A percentile compares a stretch with the other conserved stretches of the same genome.
Conservation (phyloP, 2,888 invertebrate species). For the Aphrophora alni region DNA sequence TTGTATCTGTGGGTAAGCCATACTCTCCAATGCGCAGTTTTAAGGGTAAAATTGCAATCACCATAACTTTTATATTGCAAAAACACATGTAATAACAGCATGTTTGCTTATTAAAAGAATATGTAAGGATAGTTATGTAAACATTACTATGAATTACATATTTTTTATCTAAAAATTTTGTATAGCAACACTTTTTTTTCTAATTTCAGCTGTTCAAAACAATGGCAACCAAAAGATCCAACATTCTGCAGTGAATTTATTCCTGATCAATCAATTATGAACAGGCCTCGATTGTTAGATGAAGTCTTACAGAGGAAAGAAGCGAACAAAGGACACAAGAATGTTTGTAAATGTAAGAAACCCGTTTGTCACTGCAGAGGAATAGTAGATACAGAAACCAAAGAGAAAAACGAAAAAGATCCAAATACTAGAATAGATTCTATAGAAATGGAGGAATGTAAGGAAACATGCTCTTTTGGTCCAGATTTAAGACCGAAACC, state of each 20-base stretch:
- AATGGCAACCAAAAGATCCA: slow-evolving; percentile 28
- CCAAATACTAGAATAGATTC: not conserved
- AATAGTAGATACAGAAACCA: slow-evolving; percentile 25
- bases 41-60: too few species aligned
- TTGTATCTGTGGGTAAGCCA: too few species aligned
- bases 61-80: too few species aligned
- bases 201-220: slow-evolving; percentile 22
- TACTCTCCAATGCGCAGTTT: too few species aligned
- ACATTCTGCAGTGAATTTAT: slow-evolving; percentile 17
- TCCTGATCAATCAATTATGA: slow-evolving; percentile 21
- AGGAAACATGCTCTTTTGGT: not conserved
- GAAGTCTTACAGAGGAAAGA: slow-evolving; percentile 22
- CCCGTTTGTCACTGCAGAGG: not conserved
- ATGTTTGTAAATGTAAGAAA: not conserved
- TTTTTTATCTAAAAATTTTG: too few species aligned
- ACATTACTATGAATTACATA: too few species aligned
- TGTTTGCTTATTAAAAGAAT: too few species aligned
- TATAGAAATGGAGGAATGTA: not conserved
- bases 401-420: slow-evolving; percentile 9
- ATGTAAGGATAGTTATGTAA: too few species aligned
- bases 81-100: too few species aligned
- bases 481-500: not conserved
- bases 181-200: not conserved
- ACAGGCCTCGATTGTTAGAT: slow-evolving; percentile 7
- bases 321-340: not conserved